Evolutionary conservation across 2,797 vertebrate genomes (phyloP).

Genomic region (Xiphorhynchus erythropygius): DNA sequence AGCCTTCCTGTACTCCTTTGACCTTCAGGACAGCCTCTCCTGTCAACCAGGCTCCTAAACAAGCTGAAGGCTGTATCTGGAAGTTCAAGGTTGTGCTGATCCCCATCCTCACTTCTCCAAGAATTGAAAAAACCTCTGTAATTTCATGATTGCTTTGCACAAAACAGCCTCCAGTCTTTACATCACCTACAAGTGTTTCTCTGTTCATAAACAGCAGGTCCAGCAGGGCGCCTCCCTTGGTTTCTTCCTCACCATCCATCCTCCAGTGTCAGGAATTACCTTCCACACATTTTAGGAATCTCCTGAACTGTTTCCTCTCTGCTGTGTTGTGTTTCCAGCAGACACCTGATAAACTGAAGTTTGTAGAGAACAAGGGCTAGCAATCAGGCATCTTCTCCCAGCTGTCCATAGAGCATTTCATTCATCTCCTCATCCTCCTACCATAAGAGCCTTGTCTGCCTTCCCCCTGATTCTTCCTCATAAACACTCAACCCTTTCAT

Average conservation of each 20-base stretch:
- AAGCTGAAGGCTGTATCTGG: neutral
- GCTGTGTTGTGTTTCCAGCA: neutral
- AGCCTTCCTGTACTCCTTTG: neutral
- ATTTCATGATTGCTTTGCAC: neutral
- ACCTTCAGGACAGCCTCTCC: neutral
- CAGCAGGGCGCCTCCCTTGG: neutral
- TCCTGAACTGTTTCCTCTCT: neutral
- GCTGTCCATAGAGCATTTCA: neutral
- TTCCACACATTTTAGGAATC: neutral
- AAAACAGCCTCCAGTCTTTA: neutral
- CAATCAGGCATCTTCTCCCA: neutral
- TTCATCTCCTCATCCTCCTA: neutral
- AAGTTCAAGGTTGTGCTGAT: neutral
- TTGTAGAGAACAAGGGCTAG: neutral
- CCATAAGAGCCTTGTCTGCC: neutral
- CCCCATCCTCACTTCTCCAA: neutral
- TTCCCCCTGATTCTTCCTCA: neutral
- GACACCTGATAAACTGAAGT: rapidly evolving
- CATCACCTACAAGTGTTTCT: neutral
- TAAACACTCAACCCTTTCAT: neutral
- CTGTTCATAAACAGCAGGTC: neutral
- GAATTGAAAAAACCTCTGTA: neutral
- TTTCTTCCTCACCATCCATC: neutral
- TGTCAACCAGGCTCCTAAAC: neutral
- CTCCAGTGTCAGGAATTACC: neutral